Base-by-base conservation (phyloP, 1,140 invertebrate species). In the Leptopilina boulardi region DNA sequence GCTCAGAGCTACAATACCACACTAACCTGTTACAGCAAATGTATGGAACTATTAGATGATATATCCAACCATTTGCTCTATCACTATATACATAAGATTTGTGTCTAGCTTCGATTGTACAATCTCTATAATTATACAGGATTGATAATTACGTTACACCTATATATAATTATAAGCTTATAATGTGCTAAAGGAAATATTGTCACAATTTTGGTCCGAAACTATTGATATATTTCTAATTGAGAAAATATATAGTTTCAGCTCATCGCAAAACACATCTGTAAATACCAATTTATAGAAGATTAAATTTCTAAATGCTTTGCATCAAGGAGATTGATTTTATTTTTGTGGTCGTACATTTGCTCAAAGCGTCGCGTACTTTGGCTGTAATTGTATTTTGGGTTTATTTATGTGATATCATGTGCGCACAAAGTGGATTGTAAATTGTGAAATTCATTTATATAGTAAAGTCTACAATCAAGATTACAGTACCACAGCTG, bases 11-110 rank as follows among this genome's bases (percentile, higher is more conserved):
- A 15, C 59, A 26, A 30, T 30, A 66, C 59, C 59, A 30, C 59
- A 66, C n/a, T n/a, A 66, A 66, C 26, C 59, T 34, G 59, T 34
- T 66, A 66, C 59, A 30, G 59, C 59, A 66, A 66, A 66, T 66
- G 59, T n/a, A n/a, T 66, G 26, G 59, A 66, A 66, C 59, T 66
- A 23, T 66, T 66, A 66, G 26, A 34, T 30, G 13, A n/a, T 1
- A 2, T 34, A 66, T n/a, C 30, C 4, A 38, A 38, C 59, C 26
- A 66, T 66, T 23, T 9, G 2, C 10, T 30, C 15, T 26, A 30
- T 51, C 42, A 56, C 19, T 19, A 10, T n/a, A n/a, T n/a, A n/a
- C n/a, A n/a, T 66, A 26, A 66, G 56, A 66, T n/a, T n/a, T 66
- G 56, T 66, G 13, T 26, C 56, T 66, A 18, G 26, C 15, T 66